Percentiles rank a stretch among this genome's conserved stretches.
These are phyloP conservation scores for Scatophagus argus DNA, from an alignment of 2,113 vertebrate species.

Conservation along the genomic window DNA sequence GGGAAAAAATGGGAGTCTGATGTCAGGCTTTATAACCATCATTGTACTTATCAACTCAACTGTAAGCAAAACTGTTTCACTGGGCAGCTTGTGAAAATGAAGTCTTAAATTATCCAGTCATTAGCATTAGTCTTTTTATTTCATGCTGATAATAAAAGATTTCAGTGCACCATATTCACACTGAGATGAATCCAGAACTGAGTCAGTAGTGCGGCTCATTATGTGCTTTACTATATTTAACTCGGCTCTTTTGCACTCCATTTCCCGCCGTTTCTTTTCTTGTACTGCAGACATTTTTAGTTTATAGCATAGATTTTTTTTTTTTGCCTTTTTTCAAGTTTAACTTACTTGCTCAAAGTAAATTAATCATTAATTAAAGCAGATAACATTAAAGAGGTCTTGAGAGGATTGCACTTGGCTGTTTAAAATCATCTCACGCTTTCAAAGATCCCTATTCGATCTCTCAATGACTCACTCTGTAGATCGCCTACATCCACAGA, in stretches of 20 bases:
- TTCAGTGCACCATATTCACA: slow-evolving; percentile 2
- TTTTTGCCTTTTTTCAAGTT: background rate
- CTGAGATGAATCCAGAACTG: slow-evolving; percentile 19
- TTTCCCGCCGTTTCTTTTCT: background rate
- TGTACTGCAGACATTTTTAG: background rate
- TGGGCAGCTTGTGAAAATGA: background rate
- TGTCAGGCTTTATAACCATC: background rate
- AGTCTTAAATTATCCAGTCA: slow-evolving; percentile 30
- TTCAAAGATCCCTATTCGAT: background rate
- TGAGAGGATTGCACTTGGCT: background rate
- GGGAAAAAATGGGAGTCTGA: slow-evolving; percentile 8
- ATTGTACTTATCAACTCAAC: background rate
- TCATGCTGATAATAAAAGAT: slow-evolving; percentile 2
- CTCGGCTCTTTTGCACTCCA: background rate
- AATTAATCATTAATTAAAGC: background rate
- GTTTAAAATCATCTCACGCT: background rate
- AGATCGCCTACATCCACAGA: no score
- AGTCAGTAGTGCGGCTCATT: slow-evolving; percentile 18
- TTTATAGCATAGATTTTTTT: background rate
- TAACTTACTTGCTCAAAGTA: background rate
- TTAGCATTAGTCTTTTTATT: slow-evolving; percentile 5
- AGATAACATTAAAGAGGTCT: background rate
- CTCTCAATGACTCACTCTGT: background rate
- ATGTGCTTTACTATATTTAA: slow-evolving; percentile 21
- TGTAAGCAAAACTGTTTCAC: background rate